Percentiles rank a stretch among this genome's conserved stretches.
Evolutionary conservation across 2,113 vertebrate genomes (phyloP).

Genomic region (Alligator sinensis): DNA sequence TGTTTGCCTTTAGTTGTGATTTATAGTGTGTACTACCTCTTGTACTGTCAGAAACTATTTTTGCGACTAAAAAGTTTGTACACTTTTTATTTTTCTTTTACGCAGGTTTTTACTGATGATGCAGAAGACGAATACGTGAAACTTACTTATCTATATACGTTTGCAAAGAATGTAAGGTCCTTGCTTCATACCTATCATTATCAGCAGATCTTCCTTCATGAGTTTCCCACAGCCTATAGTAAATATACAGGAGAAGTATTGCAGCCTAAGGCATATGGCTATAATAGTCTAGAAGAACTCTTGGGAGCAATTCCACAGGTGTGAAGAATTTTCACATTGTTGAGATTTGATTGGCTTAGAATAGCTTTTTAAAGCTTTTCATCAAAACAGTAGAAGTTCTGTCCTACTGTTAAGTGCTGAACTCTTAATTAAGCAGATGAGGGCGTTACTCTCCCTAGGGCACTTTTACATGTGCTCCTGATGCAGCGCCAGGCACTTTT

Average conservation of each 20-base stretch:
- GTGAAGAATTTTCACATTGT: background rate
- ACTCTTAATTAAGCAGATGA: no score
- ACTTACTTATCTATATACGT: constrained; percentile 92
- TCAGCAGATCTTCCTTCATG: constrained; percentile 96
- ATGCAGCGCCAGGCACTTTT: no score
- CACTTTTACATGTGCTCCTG: no score
- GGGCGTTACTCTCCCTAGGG: no score
- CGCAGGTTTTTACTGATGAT: constrained; percentile 84
- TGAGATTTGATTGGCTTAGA: background rate
- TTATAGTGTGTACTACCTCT: background rate
- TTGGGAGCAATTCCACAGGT: constrained; percentile 94
- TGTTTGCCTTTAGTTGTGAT: background rate
- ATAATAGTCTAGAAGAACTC: constrained; percentile 88
- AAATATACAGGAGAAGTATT: constrained; percentile 90
- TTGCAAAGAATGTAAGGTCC: constrained; percentile 91
- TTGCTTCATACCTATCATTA: constrained; percentile 98
- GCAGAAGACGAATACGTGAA: constrained; percentile 84
- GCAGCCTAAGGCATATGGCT: constrained; percentile 89
- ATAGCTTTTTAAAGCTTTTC: background rate
- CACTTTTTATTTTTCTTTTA: background rate
- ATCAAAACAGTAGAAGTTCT: background rate
- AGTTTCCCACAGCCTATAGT: constrained; percentile 90
- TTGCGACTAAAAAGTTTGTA: background rate
- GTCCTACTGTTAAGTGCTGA: no score
- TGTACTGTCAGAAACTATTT: background rate